Evolutionary conservation across 35 echinoderm and acorn worm species (phyloP), one percentile per base, ranked within the genome.

Genomic region (Strongylocentrotus purpuratus): DNA sequence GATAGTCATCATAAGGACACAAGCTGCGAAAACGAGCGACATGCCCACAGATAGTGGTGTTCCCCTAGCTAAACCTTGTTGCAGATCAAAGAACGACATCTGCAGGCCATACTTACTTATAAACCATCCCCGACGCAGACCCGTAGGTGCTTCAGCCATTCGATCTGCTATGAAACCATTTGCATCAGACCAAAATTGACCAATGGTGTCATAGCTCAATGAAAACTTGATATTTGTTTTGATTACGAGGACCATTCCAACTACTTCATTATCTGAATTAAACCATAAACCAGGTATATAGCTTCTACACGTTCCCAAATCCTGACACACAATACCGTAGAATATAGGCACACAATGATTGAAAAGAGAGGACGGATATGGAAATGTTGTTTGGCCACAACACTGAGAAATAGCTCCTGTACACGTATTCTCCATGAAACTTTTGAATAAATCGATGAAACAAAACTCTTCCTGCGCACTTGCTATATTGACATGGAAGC

Each of bases 11-110:
- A 97, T 35, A 1, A 99, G 95, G 20, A 99, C 95, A 22, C 95
- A 94, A 28, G 87, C 48, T 2, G 98, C 97, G 20, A 95, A 85
- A 6, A 31, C 85, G 6, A 99, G 94, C 0, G 98, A 97, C 5
- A 97, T 61, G 4, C 88, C 88, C 32, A 99, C 94, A 12, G 98
- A 94, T 32, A 95, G 14, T 6, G 95, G 90, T 35, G 97, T 95
- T 11, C 95, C 94, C 8, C 17, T 88, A 35, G 95, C 86, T 32
- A 99, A 52, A 48, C 95, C 94, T 31, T 92, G 52, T 90, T 99
- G 98, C 13, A 99, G 94, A 94, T 97, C 96, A 86, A 93, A 99
- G 59, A 96, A 97, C 25, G 55, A 33, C 25, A 98, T 25, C 50
- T 98, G 97, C 10, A 70, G 17, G 8, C 78, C 50, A 31, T 20